Conservation (phyloP, 2,888 invertebrate genomes). For the Cylindroiulus punctatus region DNA sequence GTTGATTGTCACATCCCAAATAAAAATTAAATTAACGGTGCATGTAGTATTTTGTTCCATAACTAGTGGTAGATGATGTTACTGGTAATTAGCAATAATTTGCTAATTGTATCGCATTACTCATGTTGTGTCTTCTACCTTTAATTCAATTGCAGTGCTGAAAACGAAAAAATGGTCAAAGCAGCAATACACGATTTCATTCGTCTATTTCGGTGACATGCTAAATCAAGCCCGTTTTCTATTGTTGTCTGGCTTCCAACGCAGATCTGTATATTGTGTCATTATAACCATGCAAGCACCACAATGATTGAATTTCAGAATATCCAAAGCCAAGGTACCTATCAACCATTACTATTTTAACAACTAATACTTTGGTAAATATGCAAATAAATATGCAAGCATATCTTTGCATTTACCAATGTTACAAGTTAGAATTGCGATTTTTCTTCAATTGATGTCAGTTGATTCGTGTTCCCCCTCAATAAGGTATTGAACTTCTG, state of each 20-base stretch:
- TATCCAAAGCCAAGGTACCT: slow-evolving; percentile 40
- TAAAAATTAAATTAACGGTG: no score
- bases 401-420: not conserved
- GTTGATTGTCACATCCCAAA: slow-evolving; percentile 30
- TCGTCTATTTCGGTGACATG: slow-evolving; percentile 81
- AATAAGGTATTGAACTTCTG: not conserved
- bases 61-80: no score
- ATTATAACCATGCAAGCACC: not conserved
- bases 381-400: not conserved
- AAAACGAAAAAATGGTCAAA: slow-evolving; percentile 81
- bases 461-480: not conserved
- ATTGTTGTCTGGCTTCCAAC: slow-evolving; percentile 34
- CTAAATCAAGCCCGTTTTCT: slow-evolving; percentile 19
- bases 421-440: not conserved
- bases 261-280: slow-evolving; percentile 50
- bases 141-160: slow-evolving; percentile 72
- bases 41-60: no score
- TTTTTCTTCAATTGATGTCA: not conserved
- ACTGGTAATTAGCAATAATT: no score
- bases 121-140: slow-evolving; percentile 61
- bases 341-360: not conserved
- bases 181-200: slow-evolving; percentile 84
- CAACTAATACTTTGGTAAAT: not conserved
- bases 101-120: slow-evolving; percentile 35
- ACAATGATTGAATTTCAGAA: not conserved